phyloP scores from a whole-genome alignment of 2,888 invertebrate genomes.

The Malacosoma neustria region DNA sequence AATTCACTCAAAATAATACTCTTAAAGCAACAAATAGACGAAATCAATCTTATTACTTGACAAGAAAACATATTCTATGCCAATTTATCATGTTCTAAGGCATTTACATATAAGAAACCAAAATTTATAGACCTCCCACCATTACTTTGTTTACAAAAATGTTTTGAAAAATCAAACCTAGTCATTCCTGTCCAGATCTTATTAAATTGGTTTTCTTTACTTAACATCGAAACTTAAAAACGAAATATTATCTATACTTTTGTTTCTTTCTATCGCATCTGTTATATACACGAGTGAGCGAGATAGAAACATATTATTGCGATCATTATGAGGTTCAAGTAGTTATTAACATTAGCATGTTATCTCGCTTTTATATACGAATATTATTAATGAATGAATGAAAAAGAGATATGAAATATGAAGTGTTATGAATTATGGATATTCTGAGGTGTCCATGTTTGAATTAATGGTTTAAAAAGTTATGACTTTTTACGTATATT shows the following conservation, averaged over 20 bases:
- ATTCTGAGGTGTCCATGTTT: slow-evolving; percentile 15
- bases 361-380: slow-evolving; percentile 27
- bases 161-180: slow-evolving; percentile 11
- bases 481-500: too few species aligned
- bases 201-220: slow-evolving; percentile 17
- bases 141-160: slow-evolving; percentile 16
- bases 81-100: background rate
- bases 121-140: slow-evolving; percentile 17
- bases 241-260: slow-evolving; percentile 6
- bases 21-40: too few species aligned
- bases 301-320: slow-evolving; percentile 21
- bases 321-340: slow-evolving; percentile 24
- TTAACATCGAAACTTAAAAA: slow-evolving; percentile 18
- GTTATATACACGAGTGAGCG: slow-evolving; percentile 5
- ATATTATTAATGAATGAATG: slow-evolving; percentile 13
- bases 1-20: too few species aligned
- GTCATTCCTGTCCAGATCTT: slow-evolving; percentile 15
- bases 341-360: slow-evolving; percentile 8
- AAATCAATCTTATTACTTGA: background rate
- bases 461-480: background rate
- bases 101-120: slow-evolving; percentile 15
- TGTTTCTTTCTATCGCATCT: slow-evolving; percentile 11
- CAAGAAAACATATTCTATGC: background rate
- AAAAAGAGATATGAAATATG: slow-evolving; percentile 30
- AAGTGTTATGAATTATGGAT: slow-evolving; percentile 31